These are phyloP conservation scores for Cryptoblepharus egeriae DNA, from an alignment of 2,797 vertebrate genomes.

Conservation along the genomic window DNA sequence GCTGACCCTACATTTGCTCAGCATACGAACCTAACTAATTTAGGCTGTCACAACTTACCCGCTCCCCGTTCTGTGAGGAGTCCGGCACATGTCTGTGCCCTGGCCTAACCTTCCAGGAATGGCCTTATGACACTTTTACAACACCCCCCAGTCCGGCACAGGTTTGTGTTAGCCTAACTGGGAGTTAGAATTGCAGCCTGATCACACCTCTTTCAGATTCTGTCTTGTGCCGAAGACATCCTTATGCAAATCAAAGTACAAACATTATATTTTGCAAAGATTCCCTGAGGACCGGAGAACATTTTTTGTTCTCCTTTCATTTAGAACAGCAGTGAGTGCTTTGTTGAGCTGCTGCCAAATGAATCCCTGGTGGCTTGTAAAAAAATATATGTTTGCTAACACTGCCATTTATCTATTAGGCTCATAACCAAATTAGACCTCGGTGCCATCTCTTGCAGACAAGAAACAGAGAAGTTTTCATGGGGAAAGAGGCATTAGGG, in stretches of 20 bases:
- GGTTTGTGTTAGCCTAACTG: too few relatives aligned
- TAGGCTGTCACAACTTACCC: too few relatives aligned
- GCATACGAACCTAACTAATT: too few relatives aligned
- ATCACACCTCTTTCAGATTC: background rate
- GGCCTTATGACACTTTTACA: too few relatives aligned
- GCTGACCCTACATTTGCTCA: too few relatives aligned
- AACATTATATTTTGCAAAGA: slow-evolving; percentile 1
- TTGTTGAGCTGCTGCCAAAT: slow-evolving; percentile 25
- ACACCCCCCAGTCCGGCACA: too few relatives aligned
- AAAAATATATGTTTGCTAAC: slow-evolving; percentile 2
- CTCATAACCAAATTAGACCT: background rate
- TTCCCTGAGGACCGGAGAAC: background rate
- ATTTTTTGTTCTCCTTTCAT: background rate
- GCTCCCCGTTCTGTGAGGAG: too few relatives aligned
- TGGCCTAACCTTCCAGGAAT: too few relatives aligned
- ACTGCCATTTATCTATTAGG: background rate
- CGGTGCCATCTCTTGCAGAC: background rate
- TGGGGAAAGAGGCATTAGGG: too few relatives aligned
- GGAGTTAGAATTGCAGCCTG: too few relatives aligned
- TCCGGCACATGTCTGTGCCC: too few relatives aligned
- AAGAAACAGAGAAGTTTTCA: background rate
- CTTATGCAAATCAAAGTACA: background rate
- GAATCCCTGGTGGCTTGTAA: background rate
- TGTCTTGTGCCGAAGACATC: background rate
- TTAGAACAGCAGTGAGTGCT: background rate